Conservation (phyloP, 1,140 invertebrate species). For the Apolygus lucorum region DNA sequence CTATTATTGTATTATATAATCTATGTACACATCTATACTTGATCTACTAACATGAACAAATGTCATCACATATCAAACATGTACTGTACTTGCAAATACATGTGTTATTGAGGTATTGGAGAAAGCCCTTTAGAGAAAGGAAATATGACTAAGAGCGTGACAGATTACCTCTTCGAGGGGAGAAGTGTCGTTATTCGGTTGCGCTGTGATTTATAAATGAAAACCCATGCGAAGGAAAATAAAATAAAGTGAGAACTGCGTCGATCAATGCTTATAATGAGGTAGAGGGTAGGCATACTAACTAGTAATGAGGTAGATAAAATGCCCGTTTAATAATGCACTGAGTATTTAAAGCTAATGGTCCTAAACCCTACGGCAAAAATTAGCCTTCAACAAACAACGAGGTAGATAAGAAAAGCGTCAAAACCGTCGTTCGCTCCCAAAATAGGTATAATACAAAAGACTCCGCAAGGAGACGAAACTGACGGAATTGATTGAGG, state of each 20-base stretch:
- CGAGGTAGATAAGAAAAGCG: constrained; percentile 3
- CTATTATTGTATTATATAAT: constrained; percentile 23
- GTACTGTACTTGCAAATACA: constrained; percentile 1
- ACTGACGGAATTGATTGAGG: neutral
- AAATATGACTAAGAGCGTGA: neutral
- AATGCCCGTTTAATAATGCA: constrained; percentile 9
- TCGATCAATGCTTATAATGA: neutral
- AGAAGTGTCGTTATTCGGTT: too few relatives aligned
- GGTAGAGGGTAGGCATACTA: constrained; percentile 8
- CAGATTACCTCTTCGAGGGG: neutral
- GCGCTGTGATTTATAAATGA: neutral
- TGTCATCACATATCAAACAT: constrained; percentile 18
- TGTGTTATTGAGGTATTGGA: constrained; percentile 21
- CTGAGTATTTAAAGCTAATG: constrained; percentile 5
- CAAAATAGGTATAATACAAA: neutral
- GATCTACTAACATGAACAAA: constrained; percentile 19
- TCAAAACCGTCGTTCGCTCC: neutral
- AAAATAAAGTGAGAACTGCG: neutral
- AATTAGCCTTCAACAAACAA: neutral
- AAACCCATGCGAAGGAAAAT: neutral
- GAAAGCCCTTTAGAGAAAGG: constrained; percentile 20
- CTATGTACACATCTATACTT: constrained; percentile 20
- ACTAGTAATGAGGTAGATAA: constrained; percentile 1
- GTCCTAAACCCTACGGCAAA: neutral
- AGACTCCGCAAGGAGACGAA: neutral